Conservation (phyloP, 2,888 invertebrate genomes). For the Lasioglossum oenotherae region DNA sequence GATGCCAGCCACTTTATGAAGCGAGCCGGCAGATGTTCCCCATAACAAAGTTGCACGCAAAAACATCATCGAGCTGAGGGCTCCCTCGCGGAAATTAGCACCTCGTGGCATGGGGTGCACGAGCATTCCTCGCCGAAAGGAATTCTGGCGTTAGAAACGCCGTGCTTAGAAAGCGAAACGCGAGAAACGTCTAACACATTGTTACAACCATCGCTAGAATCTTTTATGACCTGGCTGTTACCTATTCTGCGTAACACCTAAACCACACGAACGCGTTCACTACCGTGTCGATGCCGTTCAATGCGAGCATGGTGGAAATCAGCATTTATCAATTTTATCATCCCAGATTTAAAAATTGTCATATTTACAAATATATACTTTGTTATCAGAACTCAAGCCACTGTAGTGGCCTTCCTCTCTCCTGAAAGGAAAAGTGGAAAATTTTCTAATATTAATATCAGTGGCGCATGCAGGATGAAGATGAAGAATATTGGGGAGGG, state of each 20-base stretch:
- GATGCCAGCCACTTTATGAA: conserved; percentile 40
- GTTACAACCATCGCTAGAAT: not conserved
- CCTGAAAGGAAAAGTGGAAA: too few species aligned
- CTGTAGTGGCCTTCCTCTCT: not conserved
- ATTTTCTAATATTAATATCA: too few species aligned
- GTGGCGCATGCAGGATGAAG: too few species aligned
- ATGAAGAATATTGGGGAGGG: too few species aligned
- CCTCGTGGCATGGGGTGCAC: conserved; percentile 31
- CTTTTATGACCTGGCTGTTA: not conserved
- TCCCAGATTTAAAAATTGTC: too few species aligned
- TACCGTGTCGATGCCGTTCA: not conserved
- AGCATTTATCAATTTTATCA: not conserved
- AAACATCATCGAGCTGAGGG: conserved; percentile 38
- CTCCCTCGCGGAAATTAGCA: conserved; percentile 45
- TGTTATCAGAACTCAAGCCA: too few species aligned
- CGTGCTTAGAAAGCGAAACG: not conserved
- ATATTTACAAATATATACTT: too few species aligned
- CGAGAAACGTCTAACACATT: not conserved
- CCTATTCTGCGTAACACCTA: not conserved
- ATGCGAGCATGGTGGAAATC: not conserved
- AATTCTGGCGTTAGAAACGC: not conserved
- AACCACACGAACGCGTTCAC: not conserved
- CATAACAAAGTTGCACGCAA: conserved; percentile 45
- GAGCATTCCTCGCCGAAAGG: not conserved
- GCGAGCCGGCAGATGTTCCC: conserved; percentile 48